A percentile compares a stretch with the other conserved stretches of the same genome.
These are phyloP conservation scores for Nymphalis urticae DNA, from an alignment of 2,888 invertebrate genomes.

Conservation along the genomic window DNA sequence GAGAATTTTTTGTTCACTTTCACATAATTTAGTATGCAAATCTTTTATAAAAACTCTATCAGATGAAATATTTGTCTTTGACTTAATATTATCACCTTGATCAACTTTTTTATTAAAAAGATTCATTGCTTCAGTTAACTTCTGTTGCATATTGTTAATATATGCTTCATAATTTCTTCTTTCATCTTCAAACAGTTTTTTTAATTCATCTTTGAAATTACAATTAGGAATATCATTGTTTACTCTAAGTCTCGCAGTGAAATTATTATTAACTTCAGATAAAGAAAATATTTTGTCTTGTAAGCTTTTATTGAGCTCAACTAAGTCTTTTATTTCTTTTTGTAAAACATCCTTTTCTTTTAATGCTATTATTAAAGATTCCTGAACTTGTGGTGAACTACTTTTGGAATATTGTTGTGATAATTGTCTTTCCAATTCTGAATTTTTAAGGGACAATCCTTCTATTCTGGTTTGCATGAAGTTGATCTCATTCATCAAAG, in stretches of 20 bases:
- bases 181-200: conserved; percentile 66
- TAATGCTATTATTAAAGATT: conserved; percentile 52
- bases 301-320: conserved; percentile 73
- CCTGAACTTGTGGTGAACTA: conserved; percentile 49
- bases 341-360: conserved; percentile 72
- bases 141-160: conserved; percentile 61
- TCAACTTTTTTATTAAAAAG: conserved; percentile 62
- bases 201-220: conserved; percentile 66
- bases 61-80: conserved; percentile 43
- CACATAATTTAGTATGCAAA: conserved; percentile 71
- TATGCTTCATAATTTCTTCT: conserved; percentile 71
- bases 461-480: conserved; percentile 82
- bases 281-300: conserved; percentile 68
- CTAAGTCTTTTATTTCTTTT: conserved; percentile 72
- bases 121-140: conserved; percentile 64
- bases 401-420: conserved; percentile 52
- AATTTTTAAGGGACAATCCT: conserved; percentile 59
- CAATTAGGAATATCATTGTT: conserved; percentile 50
- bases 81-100: conserved; percentile 52
- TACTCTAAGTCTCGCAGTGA: conserved; percentile 44
- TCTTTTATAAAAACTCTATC: conserved; percentile 64
- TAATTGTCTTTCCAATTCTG: conserved; percentile 83
- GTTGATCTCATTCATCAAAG: conserved; percentile 82
- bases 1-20: conserved; percentile 74
- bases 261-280: conserved; percentile 49